Conservation (phyloP, 2,888 invertebrate genomes). For the Blastobasis adustella region DNA sequence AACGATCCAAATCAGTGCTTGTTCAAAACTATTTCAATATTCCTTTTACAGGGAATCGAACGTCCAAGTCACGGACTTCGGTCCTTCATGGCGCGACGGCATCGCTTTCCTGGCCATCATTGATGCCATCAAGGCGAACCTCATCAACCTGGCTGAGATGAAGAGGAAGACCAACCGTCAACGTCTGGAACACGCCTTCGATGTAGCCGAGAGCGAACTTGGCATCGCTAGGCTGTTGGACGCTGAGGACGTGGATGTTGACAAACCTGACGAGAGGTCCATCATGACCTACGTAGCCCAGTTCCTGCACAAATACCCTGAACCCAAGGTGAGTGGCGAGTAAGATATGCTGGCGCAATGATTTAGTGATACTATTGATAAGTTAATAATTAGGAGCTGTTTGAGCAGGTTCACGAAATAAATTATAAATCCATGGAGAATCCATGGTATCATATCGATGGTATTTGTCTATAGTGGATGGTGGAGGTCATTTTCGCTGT, state of each 20-base stretch:
- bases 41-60: slow-evolving; percentile 81
- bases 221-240: slow-evolving; percentile 94
- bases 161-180: slow-evolving; percentile 83
- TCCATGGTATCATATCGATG: no score
- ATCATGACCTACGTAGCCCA: slow-evolving; percentile 99
- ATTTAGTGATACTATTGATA: no score
- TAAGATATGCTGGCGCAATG: no score
- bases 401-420: no score
- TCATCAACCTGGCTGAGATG: slow-evolving; percentile 91
- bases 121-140: slow-evolving; percentile 93
- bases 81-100: slow-evolving; percentile 96
- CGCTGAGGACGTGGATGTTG: slow-evolving; percentile 96
- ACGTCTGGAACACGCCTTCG: slow-evolving; percentile 93
- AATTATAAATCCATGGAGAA: no score
- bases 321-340: slow-evolving; percentile 77
- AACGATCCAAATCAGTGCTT: no score
- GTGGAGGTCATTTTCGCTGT: no score
- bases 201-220: slow-evolving; percentile 91
- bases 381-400: no score
- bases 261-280: slow-evolving; percentile 96
- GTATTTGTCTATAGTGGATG: no score
- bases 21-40: background rate
- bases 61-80: slow-evolving; percentile 94
- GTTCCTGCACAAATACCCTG: slow-evolving; percentile 95
- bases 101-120: slow-evolving; percentile 96